phyloP scores from a whole-genome alignment of 2,888 invertebrate genomes.

The Cataglyphis cursor region DNA sequence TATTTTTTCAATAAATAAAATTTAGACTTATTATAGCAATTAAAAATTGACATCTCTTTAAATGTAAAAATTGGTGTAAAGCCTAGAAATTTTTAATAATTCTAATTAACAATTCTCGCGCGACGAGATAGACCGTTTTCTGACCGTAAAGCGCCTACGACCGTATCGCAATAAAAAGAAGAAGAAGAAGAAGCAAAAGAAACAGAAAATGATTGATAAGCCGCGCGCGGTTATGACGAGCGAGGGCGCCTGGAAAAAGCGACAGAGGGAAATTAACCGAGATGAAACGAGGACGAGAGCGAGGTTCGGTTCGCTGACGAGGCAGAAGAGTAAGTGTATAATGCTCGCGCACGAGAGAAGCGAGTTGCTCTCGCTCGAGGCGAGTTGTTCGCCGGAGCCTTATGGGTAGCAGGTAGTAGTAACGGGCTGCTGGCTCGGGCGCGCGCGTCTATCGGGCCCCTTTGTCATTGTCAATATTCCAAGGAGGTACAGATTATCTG shows the following conservation, averaged over 20 bases:
- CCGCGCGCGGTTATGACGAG: slow-evolving; percentile 32
- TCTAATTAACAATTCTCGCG: background rate
- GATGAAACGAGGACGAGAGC: slow-evolving; percentile 63
- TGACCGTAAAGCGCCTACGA: background rate
- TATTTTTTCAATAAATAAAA: background rate
- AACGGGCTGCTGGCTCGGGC: slow-evolving; percentile 54
- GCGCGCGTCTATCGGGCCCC: slow-evolving; percentile 60
- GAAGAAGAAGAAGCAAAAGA: background rate
- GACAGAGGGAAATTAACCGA: slow-evolving; percentile 67
- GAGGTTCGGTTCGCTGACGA: slow-evolving; percentile 60
- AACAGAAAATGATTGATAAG: slow-evolving; percentile 61
- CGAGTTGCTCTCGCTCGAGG: slow-evolving; percentile 36
- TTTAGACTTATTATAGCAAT: background rate
- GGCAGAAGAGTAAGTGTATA: slow-evolving; percentile 38
- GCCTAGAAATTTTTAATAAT: background rate
- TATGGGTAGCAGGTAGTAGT: slow-evolving; percentile 77
- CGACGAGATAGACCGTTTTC: background rate
- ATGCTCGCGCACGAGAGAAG: slow-evolving; percentile 19
- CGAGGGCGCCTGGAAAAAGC: slow-evolving; percentile 64
- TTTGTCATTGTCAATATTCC: slow-evolving; percentile 83
- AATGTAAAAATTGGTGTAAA: background rate
- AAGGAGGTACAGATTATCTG: slow-evolving; percentile 80
- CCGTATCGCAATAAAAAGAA: background rate
- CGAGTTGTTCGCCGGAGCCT: slow-evolving; percentile 54
- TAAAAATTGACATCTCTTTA: background rate